Base-by-base conservation (phyloP, 2,888 invertebrate genomes). In the Exocentrus adspersus region DNA sequence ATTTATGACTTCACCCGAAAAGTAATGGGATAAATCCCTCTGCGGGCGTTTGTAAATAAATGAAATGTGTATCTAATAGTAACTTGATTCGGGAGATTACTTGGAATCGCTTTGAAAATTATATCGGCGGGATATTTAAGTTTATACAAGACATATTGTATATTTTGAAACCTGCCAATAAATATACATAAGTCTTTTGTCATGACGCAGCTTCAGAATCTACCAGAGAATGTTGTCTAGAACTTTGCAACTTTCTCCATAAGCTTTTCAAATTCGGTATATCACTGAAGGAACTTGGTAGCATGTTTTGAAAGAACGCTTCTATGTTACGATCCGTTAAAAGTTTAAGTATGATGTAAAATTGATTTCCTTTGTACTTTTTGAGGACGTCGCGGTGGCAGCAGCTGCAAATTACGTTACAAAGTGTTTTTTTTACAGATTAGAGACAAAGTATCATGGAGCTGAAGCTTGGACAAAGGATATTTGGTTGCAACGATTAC, bases 331-430 rank as follows among this genome's bases (percentile, higher is more conserved):
- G 12, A 30, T 16, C 51, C 6, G 14, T 37, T 37, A 37, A 37
- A 37, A 37, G 37, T 37, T 37, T 51, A 51, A 51, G 37, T 51
- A 51, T 32, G 30, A 32, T 51, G 14, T 30, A 17, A 10, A 32
- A 51, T 51, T 51, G 30, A 51, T 51, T 32, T 30, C 2, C 51
- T 30, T 30, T 51, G 16, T 51, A 48, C n/a, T 43, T 43, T 12
- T 12, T 48, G 12, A 21, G n/a, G 32, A 32, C 32, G 12, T 32
- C 32, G 14, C 37, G 2, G 2, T 1, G 1, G 12, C 37, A 37
- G 14, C 51, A 28, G 5, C 32, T 2, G 17, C 51, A 51, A 32
- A 24, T 24, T 24, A 24, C 7, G 24, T 24, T 24, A 24, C 24
- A 24, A 24, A 24, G 24, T 24, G 24, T 24, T 24, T 3, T 24